Percentiles rank a stretch among this genome's conserved stretches.
phyloP scores from a whole-genome alignment of 2,888 invertebrate species.

The Linnaemya tessellans region DNA sequence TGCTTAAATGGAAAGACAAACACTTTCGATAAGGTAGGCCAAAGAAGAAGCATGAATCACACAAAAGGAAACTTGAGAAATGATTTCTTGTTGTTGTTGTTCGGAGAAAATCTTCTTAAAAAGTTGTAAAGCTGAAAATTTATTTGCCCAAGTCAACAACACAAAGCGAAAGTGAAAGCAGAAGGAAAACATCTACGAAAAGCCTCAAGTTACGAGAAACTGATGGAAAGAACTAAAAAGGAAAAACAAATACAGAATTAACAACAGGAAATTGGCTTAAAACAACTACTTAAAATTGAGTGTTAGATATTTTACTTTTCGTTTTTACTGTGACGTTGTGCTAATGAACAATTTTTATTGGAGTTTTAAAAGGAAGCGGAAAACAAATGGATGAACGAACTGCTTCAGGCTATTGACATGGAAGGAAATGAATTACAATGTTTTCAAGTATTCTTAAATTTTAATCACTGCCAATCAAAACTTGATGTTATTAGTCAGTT shows the following conservation, averaged over 20 bases:
- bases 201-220: constrained; percentile 64
- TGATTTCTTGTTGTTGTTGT: constrained; percentile 19
- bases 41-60: neutral
- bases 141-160: constrained; percentile 61
- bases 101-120: constrained; percentile 66
- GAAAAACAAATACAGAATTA: constrained; percentile 9
- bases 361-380: neutral
- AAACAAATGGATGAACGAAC: neutral
- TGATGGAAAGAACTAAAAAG: neutral
- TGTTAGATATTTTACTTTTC: constrained; percentile 33
- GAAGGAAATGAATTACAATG: neutral
- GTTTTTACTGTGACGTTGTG: constrained; percentile 33
- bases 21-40: constrained; percentile 6
- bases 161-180: neutral
- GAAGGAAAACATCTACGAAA: constrained; percentile 39
- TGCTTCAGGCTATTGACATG: neutral
- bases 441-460: neutral
- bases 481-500: too few relatives aligned
- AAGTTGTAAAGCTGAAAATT: constrained; percentile 69
- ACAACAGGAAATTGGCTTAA: constrained; percentile 7
- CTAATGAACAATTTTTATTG: constrained; percentile 54
- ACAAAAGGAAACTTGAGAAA: constrained; percentile 14
- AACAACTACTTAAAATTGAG: constrained; percentile 36
- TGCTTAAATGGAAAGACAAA: constrained; percentile 3
- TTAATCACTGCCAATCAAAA: too few relatives aligned